These are phyloP conservation scores for Agapostemon virescens DNA, from an alignment of 2,888 invertebrate genomes.

Conservation along the genomic window DNA sequence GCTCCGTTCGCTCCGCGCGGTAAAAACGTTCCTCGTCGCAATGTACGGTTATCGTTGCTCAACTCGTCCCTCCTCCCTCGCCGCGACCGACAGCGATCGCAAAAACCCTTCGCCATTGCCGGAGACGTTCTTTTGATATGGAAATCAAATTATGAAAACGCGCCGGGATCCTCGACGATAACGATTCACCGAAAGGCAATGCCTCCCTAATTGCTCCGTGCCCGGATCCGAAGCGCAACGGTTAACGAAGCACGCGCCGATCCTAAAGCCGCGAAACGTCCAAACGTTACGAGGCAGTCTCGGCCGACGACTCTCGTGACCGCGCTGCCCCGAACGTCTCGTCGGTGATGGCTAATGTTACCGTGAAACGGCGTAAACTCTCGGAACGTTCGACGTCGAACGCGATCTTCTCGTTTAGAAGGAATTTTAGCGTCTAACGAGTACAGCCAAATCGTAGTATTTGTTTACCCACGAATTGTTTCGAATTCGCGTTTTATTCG, in stretches of 20 bases:
- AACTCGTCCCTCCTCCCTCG: not conserved
- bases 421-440: too few species aligned
- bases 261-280: not conserved
- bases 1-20: not conserved
- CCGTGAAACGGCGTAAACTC: too few species aligned
- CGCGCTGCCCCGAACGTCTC: not conserved
- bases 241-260: not conserved
- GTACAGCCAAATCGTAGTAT: not conserved
- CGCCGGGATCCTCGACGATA: not conserved
- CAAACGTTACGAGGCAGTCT: not conserved
- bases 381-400: too few species aligned
- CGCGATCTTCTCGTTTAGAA: too few species aligned
- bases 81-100: not conserved
- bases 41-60: constrained; percentile 27
- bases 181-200: not conserved
- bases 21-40: constrained; percentile 13
- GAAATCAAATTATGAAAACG: not conserved
- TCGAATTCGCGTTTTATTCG: constrained; percentile 33
- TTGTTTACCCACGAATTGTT: constrained; percentile 31
- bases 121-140: not conserved
- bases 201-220: not conserved
- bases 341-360: too few species aligned
- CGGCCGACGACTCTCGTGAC: not conserved
- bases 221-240: not conserved
- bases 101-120: not conserved